Conservation (phyloP, 2,888 invertebrate genomes). For the Caenorhabditis sp. region DNA sequence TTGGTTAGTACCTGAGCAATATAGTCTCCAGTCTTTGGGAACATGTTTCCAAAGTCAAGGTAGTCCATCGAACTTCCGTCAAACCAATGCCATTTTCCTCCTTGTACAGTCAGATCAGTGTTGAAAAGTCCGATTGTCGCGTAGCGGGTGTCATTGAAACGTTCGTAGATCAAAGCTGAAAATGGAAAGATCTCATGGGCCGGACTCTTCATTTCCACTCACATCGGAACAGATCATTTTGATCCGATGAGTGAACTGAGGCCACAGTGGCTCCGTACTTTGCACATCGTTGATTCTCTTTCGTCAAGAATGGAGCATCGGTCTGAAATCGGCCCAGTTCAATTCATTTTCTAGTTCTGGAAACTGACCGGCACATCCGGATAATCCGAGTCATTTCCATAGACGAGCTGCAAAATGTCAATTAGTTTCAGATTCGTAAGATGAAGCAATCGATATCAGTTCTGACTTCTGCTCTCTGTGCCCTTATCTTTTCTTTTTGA, state of each 20-base stretch:
- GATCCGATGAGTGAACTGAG: constrained; percentile 35
- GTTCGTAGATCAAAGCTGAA: constrained; percentile 40
- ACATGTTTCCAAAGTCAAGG: constrained; percentile 26
- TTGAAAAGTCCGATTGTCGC: constrained; percentile 37
- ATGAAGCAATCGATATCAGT: neutral
- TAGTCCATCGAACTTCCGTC: constrained; percentile 25
- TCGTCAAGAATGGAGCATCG: constrained; percentile 39
- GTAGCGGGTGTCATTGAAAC: constrained; percentile 39
- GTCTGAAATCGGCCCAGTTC: constrained; percentile 10
- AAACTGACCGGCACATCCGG: constrained; percentile 33
- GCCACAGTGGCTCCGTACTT: constrained; percentile 47
- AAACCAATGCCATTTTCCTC: constrained; percentile 45
- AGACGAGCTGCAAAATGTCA: constrained; percentile 37
- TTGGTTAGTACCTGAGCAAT: constrained; percentile 31
- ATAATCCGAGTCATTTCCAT: constrained; percentile 51
- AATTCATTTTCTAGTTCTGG: neutral
- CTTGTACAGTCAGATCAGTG: neutral
- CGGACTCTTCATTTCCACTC: neutral
- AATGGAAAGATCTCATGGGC: neutral
- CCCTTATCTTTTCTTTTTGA: constrained; percentile 2
- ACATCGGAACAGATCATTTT: constrained; percentile 46
- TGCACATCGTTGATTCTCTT: constrained; percentile 37
- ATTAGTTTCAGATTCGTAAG: constrained; percentile 9
- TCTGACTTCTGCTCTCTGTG: neutral
- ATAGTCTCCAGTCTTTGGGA: constrained; percentile 46